Percentiles rank a stretch among this genome's conserved stretches.
Conservation (phyloP, 2,797 vertebrate genomes). For the Pipistrellus kuhlii region DNA sequence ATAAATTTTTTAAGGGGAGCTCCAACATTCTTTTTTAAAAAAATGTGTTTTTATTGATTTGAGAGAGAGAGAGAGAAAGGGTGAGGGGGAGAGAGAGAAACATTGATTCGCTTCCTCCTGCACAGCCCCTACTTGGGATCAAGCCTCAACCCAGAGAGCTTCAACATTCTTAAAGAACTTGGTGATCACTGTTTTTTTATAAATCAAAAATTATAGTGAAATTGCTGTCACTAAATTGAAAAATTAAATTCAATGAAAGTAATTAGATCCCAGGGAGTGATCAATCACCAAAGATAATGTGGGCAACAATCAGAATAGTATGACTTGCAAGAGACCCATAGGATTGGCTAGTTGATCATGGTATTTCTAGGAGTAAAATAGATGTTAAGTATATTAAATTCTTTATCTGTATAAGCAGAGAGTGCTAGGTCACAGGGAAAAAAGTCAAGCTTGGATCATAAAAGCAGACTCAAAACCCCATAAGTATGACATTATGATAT, state of each 20-base stretch:
- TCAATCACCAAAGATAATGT: conserved; percentile 10
- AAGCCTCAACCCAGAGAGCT: neutral
- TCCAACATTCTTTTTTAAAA: neutral
- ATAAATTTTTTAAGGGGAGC: neutral
- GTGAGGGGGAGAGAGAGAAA: no score
- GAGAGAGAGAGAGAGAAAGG: no score
- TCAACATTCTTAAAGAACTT: neutral
- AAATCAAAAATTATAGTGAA: neutral
- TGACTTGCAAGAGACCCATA: neutral
- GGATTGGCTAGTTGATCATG: neutral
- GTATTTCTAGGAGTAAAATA: neutral
- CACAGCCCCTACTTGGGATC: no score
- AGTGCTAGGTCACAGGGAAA: neutral
- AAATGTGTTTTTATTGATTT: no score
- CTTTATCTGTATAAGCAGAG: neutral
- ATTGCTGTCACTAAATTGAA: neutral
- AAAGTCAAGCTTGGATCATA: neutral
- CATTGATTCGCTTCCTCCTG: no score
- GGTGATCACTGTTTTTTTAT: neutral
- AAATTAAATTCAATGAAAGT: neutral
- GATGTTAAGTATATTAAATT: neutral
- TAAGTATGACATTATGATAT: neutral
- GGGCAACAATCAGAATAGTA: neutral
- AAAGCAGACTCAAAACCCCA: neutral
- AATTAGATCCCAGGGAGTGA: neutral